Evolutionary conservation across 2,113 vertebrate genomes (phyloP).

Genomic region (Fregetta grallaria): DNA sequence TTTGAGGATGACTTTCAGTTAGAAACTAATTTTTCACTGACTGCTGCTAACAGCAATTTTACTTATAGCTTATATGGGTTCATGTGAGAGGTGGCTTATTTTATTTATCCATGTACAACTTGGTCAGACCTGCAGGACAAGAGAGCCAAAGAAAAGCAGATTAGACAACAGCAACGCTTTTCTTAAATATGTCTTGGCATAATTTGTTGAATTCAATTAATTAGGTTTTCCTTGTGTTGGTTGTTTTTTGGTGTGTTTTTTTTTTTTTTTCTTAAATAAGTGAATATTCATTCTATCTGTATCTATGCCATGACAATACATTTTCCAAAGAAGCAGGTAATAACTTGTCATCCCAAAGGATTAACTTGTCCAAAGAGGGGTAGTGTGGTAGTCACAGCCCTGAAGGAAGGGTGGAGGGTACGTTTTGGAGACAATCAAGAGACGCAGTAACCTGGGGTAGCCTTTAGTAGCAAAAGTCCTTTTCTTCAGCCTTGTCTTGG

Average conservation of each 20-base stretch:
- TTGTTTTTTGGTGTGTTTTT: neutral
- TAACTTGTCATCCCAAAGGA: neutral
- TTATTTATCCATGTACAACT: neutral
- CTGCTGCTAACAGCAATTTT: neutral
- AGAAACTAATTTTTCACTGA: neutral
- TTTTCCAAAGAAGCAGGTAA: neutral
- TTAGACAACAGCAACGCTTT: neutral
- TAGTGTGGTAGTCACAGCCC: neutral
- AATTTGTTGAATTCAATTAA: neutral
- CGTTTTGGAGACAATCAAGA: neutral
- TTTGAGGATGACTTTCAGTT: neutral
- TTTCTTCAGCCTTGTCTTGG: neutral
- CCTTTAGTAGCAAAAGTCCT: neutral
- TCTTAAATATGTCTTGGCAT: neutral
- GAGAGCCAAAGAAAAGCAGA: neutral
- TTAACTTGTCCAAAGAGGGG: neutral
- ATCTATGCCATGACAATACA: neutral
- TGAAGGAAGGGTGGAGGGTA: neutral
- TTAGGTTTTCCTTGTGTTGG: neutral
- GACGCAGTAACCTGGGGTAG: rapidly evolving
- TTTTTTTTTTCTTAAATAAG: neutral
- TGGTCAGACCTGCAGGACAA: neutral
- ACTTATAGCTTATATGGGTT: neutral
- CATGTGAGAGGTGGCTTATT: rapidly evolving
- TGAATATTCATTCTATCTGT: neutral